A percentile compares a stretch with the other conserved stretches of the same genome.
These are phyloP conservation scores for Boleophthalmus pectinirostris DNA, from an alignment of 2,113 vertebrate genomes.

Conservation along the genomic window DNA sequence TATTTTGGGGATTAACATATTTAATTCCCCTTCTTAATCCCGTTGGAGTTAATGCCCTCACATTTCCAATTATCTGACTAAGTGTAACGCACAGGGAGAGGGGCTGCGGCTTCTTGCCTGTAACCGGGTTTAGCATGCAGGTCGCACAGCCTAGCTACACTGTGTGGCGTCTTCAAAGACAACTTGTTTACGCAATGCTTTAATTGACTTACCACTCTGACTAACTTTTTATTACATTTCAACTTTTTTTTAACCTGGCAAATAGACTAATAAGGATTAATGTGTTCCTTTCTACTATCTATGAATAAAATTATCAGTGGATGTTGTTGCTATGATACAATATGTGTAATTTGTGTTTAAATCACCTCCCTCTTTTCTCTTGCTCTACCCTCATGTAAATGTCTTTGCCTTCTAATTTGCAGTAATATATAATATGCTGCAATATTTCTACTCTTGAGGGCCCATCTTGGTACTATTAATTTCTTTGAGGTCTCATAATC, in stretches of 20 bases:
- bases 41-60: constrained; percentile 82
- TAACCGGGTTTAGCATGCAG: constrained; percentile 71
- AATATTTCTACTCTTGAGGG: no score
- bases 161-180: constrained; percentile 66
- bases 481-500: no score
- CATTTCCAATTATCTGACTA: constrained; percentile 85
- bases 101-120: constrained; percentile 68
- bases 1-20: constrained; percentile 86
- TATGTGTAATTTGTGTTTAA: not conserved
- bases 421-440: not conserved
- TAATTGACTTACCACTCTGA: constrained; percentile 65
- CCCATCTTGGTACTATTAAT: no score
- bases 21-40: constrained; percentile 85
- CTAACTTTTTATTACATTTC: constrained; percentile 36
- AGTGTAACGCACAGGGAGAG: constrained; percentile 77
- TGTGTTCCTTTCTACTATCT: not conserved
- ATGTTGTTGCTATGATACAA: not conserved
- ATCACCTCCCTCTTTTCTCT: not conserved
- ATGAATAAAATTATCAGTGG: not conserved
- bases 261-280: constrained; percentile 13
- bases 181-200: constrained; percentile 62
- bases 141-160: constrained; percentile 64
- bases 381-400: not conserved
- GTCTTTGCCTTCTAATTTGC: not conserved
- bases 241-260: constrained; percentile 35